Percentiles rank a stretch among this genome's conserved stretches.
These are phyloP conservation scores for Diabrotica undecimpunctata DNA, from an alignment of 1,140 invertebrate species.

Conservation along the genomic window DNA sequence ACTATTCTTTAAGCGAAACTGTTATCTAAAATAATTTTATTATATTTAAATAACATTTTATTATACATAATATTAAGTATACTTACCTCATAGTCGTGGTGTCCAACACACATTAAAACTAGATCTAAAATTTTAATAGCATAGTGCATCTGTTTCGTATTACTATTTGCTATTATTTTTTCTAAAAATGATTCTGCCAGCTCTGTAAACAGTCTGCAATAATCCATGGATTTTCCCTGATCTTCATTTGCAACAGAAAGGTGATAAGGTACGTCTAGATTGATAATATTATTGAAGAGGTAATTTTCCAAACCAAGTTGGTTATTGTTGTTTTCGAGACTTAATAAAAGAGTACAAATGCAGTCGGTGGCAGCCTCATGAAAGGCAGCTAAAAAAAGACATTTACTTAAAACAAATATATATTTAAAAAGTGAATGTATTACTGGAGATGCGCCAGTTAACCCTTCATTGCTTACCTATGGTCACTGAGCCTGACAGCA, in stretches of 20 bases:
- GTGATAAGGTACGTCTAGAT: conserved; percentile 84
- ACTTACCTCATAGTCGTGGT: conserved; percentile 90
- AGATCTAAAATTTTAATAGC: conserved; percentile 84
- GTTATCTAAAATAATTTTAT: too few species aligned
- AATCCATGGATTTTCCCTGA: conserved; percentile 85
- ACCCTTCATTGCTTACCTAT: too few species aligned
- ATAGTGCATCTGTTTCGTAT: conserved; percentile 63
- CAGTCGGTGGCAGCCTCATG: conserved; percentile 91
- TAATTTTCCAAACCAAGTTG: conserved; percentile 65
- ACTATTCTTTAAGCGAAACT: too few species aligned
- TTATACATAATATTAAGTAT: too few species aligned
- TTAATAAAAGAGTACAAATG: conserved; percentile 79
- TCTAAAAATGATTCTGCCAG: conserved; percentile 87
- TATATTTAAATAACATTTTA: too few species aligned
- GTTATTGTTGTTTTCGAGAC: conserved; percentile 71
- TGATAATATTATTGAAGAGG: conserved; percentile 77
- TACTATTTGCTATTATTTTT: conserved; percentile 66
- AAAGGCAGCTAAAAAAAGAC: conserved; percentile 56
- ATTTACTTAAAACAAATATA: too few species aligned
- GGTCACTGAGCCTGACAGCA: too few species aligned
- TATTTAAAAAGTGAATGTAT: too few species aligned
- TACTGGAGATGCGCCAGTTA: too few species aligned
- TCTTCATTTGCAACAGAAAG: conserved; percentile 90
- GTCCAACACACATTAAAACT: conserved; percentile 86
- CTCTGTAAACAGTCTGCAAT: conserved; percentile 91